A percentile compares a stretch with the other conserved stretches of the same genome.
phyloP scores from a whole-genome alignment of 2,888 invertebrate species.

The Rugalucina vietnamica region DNA sequence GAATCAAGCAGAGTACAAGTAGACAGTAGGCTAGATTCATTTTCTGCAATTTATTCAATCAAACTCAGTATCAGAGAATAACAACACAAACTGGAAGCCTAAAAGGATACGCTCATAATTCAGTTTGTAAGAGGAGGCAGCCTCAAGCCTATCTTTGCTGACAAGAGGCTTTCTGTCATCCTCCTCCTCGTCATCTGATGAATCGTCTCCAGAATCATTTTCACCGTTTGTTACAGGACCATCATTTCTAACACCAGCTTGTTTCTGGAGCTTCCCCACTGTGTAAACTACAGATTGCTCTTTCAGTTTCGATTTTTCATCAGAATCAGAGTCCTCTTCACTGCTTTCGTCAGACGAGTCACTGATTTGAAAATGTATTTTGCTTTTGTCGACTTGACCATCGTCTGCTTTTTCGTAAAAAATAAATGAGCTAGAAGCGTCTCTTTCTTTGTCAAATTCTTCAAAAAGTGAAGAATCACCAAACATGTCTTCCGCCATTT shows the following conservation, averaged over 20 bases:
- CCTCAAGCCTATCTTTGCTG: constrained; percentile 42
- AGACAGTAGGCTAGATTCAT: no score
- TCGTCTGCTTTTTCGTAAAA: constrained; percentile 66
- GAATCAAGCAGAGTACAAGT: no score
- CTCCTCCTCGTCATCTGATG: constrained; percentile 33
- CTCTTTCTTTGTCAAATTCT: constrained; percentile 79
- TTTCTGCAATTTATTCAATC: no score
- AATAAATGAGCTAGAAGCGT: constrained; percentile 72
- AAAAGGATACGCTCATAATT: constrained; percentile 77
- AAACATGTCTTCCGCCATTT: constrained; percentile 77
- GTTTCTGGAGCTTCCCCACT: constrained; percentile 34
- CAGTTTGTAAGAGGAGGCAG: constrained; percentile 65
- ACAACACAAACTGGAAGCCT: no score
- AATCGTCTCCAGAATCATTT: not conserved
- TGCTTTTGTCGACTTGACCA: constrained; percentile 65
- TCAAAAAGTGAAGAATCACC: constrained; percentile 78
- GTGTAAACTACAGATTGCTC: constrained; percentile 18
- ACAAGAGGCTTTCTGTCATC: constrained; percentile 8
- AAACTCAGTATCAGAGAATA: not conserved
- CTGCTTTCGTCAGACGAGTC: constrained; percentile 61
- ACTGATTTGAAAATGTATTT: constrained; percentile 67
- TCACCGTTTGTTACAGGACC: not conserved
- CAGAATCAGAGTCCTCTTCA: constrained; percentile 39
- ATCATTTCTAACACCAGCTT: constrained; percentile 15
- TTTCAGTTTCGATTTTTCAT: constrained; percentile 64